Conservation (phyloP, 2,113 vertebrate genomes). For the Amphiprion percula region DNA sequence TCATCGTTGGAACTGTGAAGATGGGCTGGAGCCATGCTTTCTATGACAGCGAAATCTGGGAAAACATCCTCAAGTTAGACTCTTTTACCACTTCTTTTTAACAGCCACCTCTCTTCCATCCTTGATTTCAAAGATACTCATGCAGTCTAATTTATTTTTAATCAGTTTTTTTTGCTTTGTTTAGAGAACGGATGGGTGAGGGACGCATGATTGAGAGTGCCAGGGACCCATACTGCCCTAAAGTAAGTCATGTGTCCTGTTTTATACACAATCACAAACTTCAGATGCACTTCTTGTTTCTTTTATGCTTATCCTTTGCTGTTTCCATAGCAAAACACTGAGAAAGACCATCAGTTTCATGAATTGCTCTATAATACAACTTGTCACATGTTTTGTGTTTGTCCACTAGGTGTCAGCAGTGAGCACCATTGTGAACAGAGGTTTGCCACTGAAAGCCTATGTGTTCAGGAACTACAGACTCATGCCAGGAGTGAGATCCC, state of each 20-base stretch:
- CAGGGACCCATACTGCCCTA: constrained; percentile 91
- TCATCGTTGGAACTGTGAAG: constrained; percentile 96
- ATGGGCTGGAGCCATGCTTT: constrained; percentile 99
- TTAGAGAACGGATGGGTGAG: constrained; percentile 94
- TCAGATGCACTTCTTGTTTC: background rate
- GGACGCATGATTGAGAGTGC: constrained; percentile 93
- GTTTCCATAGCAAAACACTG: background rate
- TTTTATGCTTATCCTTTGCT: background rate
- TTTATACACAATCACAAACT: background rate
- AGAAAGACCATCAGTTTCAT: background rate
- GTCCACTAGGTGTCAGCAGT: constrained; percentile 92
- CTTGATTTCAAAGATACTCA: background rate
- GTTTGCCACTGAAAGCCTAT: constrained; percentile 92
- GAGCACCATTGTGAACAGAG: constrained; percentile 95
- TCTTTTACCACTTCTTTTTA: background rate
- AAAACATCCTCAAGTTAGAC: constrained; percentile 93
- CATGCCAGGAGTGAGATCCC: constrained; percentile 92
- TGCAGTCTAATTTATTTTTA: background rate
- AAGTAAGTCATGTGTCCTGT: constrained; percentile 83
- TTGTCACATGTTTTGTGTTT: background rate
- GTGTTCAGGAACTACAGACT: constrained; percentile 97
- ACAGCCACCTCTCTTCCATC: background rate
- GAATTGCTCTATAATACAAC: background rate
- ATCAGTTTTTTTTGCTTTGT: constrained; percentile 37
- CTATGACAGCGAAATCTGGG: constrained; percentile 97